Percentiles rank a stretch among this genome's conserved stretches.
Evolutionary conservation across 2,888 invertebrate genomes (phyloP).

Genomic region (Drosophila formosana): DNA sequence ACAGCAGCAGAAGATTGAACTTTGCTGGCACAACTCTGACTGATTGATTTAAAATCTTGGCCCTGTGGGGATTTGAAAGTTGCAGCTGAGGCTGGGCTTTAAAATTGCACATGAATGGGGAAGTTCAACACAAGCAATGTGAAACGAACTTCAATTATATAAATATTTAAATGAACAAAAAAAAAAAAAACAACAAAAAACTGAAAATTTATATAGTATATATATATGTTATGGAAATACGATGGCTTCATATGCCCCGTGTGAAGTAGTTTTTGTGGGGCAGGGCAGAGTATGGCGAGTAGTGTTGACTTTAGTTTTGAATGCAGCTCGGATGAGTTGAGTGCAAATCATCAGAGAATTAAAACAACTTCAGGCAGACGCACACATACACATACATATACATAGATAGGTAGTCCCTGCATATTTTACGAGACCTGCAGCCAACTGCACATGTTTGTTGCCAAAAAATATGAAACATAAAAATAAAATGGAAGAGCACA

Average conservation of each 20-base stretch:
- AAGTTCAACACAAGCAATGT: not conserved
- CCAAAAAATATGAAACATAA: constrained; percentile 33
- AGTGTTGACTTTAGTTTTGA: constrained; percentile 44
- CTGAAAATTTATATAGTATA: not conserved
- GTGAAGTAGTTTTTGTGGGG: not conserved
- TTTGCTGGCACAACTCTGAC: not conserved
- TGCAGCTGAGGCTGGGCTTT: not conserved
- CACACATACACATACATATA: constrained; percentile 9
- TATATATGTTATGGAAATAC: not conserved
- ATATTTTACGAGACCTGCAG: constrained; percentile 58
- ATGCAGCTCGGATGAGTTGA: constrained; percentile 51
- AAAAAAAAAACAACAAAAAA: no score
- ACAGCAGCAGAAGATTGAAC: not conserved
- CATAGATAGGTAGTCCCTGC: constrained; percentile 43
- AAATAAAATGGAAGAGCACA: constrained; percentile 5
- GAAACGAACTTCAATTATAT: no score
- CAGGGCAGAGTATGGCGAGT: constrained; percentile 39
- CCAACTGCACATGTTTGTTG: constrained; percentile 40
- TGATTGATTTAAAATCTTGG: constrained; percentile 3
- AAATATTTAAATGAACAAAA: no score
- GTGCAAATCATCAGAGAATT: constrained; percentile 67
- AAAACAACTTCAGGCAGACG: constrained; percentile 58
- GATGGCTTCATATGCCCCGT: no score
- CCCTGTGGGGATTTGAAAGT: not conserved
- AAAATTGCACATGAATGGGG: not conserved